These are phyloP conservation scores for Neodiprion virginianus DNA, from an alignment of 1,140 invertebrate genomes.

Conservation along the genomic window DNA sequence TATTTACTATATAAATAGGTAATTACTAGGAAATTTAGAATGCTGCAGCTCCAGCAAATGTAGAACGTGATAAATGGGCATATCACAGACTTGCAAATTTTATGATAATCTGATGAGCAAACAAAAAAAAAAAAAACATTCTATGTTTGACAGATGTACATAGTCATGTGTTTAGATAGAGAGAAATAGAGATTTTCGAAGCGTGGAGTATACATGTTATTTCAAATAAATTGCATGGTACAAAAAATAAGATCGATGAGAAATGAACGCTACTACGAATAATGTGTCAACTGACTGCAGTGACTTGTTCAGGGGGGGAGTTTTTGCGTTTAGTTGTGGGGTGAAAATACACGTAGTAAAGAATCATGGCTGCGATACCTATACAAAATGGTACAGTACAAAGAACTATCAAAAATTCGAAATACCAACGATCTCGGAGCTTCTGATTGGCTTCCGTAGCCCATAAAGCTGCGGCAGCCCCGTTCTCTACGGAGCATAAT, in stretches of 20 bases:
- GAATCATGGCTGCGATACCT: constrained; percentile 74
- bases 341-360: constrained; percentile 83
- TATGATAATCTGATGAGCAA: no score
- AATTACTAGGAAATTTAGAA: no score
- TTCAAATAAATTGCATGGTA: no score
- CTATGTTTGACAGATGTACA: no score
- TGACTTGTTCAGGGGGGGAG: not conserved
- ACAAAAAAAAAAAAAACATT: no score
- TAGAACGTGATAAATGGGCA: no score
- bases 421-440: constrained; percentile 63
- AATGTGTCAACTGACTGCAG: constrained; percentile 3
- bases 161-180: no score
- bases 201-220: no score
- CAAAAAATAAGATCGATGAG: not conserved
- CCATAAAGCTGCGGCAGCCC: constrained; percentile 67
- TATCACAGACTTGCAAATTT: no score
- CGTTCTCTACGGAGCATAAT: constrained; percentile 72
- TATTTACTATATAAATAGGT: no score
- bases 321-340: constrained; percentile 48
- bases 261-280: not conserved
- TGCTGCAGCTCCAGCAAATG: no score
- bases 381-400: constrained; percentile 72
- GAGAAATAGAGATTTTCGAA: no score
- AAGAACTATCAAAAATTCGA: constrained; percentile 66
- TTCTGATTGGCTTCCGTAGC: constrained; percentile 56